phyloP scores from a whole-genome alignment of 2,888 invertebrate species.

The Dendrolimus houi region DNA sequence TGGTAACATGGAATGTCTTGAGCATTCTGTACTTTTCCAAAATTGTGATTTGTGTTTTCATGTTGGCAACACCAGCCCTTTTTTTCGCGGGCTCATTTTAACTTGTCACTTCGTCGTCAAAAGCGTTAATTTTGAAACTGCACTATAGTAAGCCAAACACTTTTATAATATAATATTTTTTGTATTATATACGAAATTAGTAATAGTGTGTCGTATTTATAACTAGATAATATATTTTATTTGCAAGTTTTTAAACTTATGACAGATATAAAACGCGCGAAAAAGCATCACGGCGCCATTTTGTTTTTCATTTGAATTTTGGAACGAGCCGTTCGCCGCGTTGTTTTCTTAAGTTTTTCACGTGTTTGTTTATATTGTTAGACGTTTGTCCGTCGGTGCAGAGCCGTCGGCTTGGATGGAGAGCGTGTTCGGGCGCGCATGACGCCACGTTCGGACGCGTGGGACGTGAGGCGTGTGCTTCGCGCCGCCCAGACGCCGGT shows the following conservation, averaged over 20 bases:
- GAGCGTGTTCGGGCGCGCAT: conserved; percentile 43
- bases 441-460: conserved; percentile 60
- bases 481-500: conserved; percentile 65
- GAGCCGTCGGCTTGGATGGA: conserved; percentile 54
- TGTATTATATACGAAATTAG: too few relatives aligned
- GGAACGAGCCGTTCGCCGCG: background rate
- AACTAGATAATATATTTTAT: too few relatives aligned
- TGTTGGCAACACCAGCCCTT: conserved; percentile 67
- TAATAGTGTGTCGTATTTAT: too few relatives aligned
- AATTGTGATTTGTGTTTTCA: conserved; percentile 43
- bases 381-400: conserved; percentile 43
- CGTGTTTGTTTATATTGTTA: conserved; percentile 47
- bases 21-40: conserved; percentile 57
- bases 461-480: conserved; percentile 62
- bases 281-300: conserved; percentile 1
- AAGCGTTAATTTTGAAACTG: conserved; percentile 28
- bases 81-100: conserved; percentile 56
- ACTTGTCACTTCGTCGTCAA: conserved; percentile 37
- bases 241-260: conserved; percentile 8
- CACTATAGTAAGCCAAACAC: conserved; percentile 13
- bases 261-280: conserved; percentile 15
- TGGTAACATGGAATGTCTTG: conserved; percentile 44
- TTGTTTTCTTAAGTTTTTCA: conserved; percentile 28
- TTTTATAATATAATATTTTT: too few relatives aligned
- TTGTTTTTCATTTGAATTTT: background rate